Percentiles rank a stretch among this genome's conserved stretches.
These are phyloP conservation scores for Deilephila elpenor DNA, from an alignment of 2,888 invertebrate genomes.

Conservation along the genomic window DNA sequence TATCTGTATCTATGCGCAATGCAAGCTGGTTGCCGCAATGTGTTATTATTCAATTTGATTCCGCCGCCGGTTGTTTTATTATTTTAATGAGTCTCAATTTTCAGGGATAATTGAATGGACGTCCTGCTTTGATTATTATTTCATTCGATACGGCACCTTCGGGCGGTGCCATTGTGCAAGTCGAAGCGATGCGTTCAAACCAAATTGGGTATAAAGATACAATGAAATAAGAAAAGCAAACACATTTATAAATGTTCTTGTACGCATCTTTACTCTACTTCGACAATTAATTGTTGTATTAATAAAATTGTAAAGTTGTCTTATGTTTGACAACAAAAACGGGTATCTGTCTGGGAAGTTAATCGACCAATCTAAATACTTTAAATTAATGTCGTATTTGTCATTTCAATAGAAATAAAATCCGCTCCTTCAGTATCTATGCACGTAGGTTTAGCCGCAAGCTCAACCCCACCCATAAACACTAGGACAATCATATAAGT, in stretches of 20 bases:
- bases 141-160: conserved; percentile 63
- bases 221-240: no score
- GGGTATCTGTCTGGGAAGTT: no score
- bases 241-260: no score
- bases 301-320: no score
- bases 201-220: neutral
- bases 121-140: conserved; percentile 75
- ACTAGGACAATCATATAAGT: conserved; percentile 61
- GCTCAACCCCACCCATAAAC: conserved; percentile 54
- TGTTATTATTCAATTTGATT: conserved; percentile 84
- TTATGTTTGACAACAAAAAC: no score
- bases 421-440: neutral
- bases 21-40: conserved; percentile 62
- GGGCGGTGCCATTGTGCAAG: conserved; percentile 44
- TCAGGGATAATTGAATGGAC: conserved; percentile 82
- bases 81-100: conserved; percentile 84
- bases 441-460: conserved; percentile 18
- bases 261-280: no score
- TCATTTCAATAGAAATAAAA: conserved; percentile 2
- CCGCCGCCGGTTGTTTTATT: conserved; percentile 81
- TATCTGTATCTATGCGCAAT: neutral
- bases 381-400: neutral
- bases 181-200: conserved; percentile 22
- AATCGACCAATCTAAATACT: no score
- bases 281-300: no score